These are phyloP conservation scores for Lepus europaeus DNA, from an alignment of 2,113 vertebrate species.

Conservation along the genomic window DNA sequence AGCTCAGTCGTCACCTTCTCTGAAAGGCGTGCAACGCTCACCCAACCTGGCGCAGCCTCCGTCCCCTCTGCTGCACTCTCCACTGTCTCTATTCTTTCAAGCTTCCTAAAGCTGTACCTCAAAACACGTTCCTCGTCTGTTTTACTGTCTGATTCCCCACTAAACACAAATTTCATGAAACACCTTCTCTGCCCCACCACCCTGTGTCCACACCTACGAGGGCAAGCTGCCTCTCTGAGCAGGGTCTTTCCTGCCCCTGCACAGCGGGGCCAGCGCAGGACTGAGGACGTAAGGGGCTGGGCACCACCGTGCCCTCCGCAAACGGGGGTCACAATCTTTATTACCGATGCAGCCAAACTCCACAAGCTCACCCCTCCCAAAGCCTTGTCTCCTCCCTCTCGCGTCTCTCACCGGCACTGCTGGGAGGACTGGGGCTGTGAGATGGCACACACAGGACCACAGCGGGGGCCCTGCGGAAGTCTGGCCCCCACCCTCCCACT, in stretches of 20 bases:
- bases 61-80: neutral
- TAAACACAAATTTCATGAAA: neutral
- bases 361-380: slow-evolving; percentile 47
- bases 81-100: neutral
- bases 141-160: neutral
- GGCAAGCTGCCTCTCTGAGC: slow-evolving; percentile 40
- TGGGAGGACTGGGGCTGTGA: neutral
- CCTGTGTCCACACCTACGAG: neutral
- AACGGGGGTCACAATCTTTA: neutral
- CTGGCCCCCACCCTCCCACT: neutral
- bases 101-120: neutral
- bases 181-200: neutral
- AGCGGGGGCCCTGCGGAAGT: neutral
- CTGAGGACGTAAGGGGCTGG: neutral
- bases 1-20: neutral
- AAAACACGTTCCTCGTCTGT: neutral
- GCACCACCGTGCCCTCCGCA: neutral
- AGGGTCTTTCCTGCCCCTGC: neutral
- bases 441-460: too few species aligned
- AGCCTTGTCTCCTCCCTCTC: slow-evolving; percentile 8
- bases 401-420: neutral
- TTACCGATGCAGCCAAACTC: slow-evolving; percentile 18
- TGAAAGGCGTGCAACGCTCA: neutral
- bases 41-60: neutral
- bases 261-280: neutral